A percentile compares a stretch with the other conserved stretches of the same genome.
These are phyloP conservation scores for Hafferia zeledoni DNA, from an alignment of 2,797 vertebrate species.

Conservation along the genomic window DNA sequence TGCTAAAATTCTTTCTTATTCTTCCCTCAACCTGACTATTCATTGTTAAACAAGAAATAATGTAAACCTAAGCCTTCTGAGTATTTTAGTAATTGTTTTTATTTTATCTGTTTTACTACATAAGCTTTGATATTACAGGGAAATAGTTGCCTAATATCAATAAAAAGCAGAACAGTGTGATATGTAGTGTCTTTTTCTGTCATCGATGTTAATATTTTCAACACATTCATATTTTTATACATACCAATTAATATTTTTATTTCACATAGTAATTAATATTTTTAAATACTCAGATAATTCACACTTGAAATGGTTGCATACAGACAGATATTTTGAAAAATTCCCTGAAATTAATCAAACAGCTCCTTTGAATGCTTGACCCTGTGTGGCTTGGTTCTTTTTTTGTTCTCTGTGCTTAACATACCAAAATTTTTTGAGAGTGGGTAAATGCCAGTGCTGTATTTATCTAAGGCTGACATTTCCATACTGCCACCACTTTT, in stretches of 20 bases:
- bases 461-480: neutral
- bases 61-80: neutral
- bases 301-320: neutral
- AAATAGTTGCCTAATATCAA: neutral
- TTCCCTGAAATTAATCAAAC: neutral
- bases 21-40: neutral
- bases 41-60: neutral
- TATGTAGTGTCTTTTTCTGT: neutral
- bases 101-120: neutral
- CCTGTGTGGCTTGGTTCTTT: neutral
- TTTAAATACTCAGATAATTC: neutral
- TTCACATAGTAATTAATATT: neutral
- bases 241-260: neutral
- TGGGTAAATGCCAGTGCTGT: neutral
- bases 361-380: neutral
- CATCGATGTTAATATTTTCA: neutral
- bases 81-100: neutral
- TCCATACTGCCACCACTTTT: neutral
- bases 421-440: neutral
- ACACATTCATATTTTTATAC: neutral
- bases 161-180: neutral
- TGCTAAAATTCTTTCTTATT: neutral
- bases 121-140: neutral
- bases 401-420: neutral
- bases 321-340: neutral